Conservation (phyloP, 2,888 invertebrate genomes). For the Sarcophaga rosellei region DNA sequence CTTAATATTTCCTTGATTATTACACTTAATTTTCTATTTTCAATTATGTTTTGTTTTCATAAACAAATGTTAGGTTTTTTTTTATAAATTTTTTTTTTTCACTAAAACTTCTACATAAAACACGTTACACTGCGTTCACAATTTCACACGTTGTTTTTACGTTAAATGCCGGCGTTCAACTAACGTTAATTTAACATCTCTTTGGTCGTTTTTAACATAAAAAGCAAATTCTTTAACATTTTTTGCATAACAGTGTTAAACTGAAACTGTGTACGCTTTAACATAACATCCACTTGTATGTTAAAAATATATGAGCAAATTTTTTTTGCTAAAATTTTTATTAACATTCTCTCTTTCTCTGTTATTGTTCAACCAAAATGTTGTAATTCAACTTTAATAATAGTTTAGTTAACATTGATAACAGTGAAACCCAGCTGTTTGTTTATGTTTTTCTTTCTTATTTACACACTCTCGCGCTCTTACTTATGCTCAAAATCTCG, state of each 20-base stretch:
- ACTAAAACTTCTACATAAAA: not conserved
- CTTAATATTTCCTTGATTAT: not conserved
- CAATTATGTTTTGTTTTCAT: not conserved
- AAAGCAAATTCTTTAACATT: constrained; percentile 53
- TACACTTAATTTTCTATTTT: not conserved
- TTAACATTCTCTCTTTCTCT: not conserved
- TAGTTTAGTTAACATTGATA: too few relatives aligned
- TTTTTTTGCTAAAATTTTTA: not conserved
- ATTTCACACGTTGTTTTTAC: constrained; percentile 29
- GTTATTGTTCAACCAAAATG: not conserved
- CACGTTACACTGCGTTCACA: not conserved
- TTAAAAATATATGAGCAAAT: not conserved
- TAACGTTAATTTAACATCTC: constrained; percentile 62
- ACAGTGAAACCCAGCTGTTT: constrained; percentile 6
- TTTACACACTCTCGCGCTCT: constrained; percentile 10
- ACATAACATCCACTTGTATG: constrained; percentile 47
- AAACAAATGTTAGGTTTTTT: not conserved
- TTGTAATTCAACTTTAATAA: too few relatives aligned
- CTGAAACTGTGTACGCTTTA: not conserved
- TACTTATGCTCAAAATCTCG: not conserved
- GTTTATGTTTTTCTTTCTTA: not conserved
- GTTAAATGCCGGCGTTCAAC: constrained; percentile 67
- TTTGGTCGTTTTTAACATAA: constrained; percentile 62
- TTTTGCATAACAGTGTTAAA: constrained; percentile 25
- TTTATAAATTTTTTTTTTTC: not conserved